A percentile compares a stretch with the other conserved stretches of the same genome.
Conservation (phyloP, 2,888 invertebrate genomes). For the Drosophila nr. perissopoda region DNA sequence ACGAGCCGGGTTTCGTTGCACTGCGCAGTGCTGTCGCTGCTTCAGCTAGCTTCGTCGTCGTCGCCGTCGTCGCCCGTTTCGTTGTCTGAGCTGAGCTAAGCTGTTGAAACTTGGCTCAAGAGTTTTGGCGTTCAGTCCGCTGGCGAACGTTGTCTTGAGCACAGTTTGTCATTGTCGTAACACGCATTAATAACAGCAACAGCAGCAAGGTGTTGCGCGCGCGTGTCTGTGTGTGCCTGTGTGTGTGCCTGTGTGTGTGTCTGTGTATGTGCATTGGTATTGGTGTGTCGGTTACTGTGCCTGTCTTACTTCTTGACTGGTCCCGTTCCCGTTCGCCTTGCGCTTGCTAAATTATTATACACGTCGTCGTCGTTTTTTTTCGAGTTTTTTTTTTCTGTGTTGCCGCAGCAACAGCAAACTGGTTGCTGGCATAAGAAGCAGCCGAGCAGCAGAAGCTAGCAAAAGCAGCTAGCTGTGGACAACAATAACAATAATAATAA, state of each 20-base stretch:
- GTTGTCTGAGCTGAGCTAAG: constrained; percentile 40
- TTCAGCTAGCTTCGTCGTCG: constrained; percentile 20
- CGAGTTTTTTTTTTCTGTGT: constrained; percentile 68
- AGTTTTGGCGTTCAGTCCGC: constrained; percentile 63
- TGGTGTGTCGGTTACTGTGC: constrained; percentile 54
- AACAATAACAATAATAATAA: constrained; percentile 25
- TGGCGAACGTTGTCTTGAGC: constrained; percentile 73
- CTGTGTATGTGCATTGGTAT: constrained; percentile 18
- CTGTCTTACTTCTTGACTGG: constrained; percentile 60
- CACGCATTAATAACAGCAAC: constrained; percentile 50
- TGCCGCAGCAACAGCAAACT: constrained; percentile 58
- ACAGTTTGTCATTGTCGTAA: constrained; percentile 48
- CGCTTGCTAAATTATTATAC: constrained; percentile 63
- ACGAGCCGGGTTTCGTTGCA: constrained; percentile 52
- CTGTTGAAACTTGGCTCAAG: constrained; percentile 65
- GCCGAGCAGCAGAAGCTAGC: constrained; percentile 34
- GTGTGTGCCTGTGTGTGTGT: constrained; percentile 23
- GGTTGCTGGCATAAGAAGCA: constrained; percentile 64
- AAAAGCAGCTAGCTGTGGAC: constrained; percentile 49
- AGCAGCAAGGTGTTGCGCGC: constrained; percentile 31
- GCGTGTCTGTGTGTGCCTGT: constrained; percentile 26
- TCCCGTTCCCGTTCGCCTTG: constrained; percentile 44
- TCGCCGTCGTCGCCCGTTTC: constrained; percentile 31
- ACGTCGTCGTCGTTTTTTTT: constrained; percentile 50
- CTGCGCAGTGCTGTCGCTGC: constrained; percentile 36